Evolutionary conservation across 1,140 invertebrate species (phyloP).

Genomic region (Grapholita molesta): DNA sequence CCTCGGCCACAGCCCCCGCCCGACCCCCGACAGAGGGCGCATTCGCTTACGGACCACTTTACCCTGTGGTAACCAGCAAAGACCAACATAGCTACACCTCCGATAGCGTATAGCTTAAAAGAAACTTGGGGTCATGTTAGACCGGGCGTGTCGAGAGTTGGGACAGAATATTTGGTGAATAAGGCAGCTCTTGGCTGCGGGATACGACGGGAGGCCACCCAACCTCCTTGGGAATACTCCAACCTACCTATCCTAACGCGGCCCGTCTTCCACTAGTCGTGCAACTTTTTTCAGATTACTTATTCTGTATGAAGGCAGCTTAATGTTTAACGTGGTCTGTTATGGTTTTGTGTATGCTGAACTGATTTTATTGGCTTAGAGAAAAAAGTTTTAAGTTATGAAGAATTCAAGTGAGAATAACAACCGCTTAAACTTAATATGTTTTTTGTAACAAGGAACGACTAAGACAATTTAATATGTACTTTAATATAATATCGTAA

Average conservation of each 20-base stretch:
- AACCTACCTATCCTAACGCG: conserved; percentile 5
- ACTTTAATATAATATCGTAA: no score
- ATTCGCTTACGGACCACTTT: background rate
- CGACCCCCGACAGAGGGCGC: background rate
- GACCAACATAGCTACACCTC: background rate
- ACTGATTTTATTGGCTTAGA: background rate
- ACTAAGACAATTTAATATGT: no score
- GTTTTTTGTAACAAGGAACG: no score
- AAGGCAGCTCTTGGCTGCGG: conserved; percentile 29
- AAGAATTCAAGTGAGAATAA: no score
- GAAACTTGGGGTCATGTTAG: background rate
- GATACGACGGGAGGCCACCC: conserved; percentile 40
- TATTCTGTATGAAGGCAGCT: background rate
- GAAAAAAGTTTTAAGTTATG: background rate
- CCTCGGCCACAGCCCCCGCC: background rate
- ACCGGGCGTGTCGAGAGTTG: background rate
- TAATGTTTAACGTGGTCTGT: background rate
- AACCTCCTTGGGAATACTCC: conserved; percentile 25
- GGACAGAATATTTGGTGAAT: background rate
- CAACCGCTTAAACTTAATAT: no score
- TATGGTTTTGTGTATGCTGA: background rate
- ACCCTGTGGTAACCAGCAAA: background rate
- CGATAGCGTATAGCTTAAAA: background rate
- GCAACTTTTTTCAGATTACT: background rate
- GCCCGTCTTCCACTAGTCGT: background rate